These are phyloP conservation scores for Alethe diademata DNA, from an alignment of 2,113 vertebrate species.

Conservation along the genomic window DNA sequence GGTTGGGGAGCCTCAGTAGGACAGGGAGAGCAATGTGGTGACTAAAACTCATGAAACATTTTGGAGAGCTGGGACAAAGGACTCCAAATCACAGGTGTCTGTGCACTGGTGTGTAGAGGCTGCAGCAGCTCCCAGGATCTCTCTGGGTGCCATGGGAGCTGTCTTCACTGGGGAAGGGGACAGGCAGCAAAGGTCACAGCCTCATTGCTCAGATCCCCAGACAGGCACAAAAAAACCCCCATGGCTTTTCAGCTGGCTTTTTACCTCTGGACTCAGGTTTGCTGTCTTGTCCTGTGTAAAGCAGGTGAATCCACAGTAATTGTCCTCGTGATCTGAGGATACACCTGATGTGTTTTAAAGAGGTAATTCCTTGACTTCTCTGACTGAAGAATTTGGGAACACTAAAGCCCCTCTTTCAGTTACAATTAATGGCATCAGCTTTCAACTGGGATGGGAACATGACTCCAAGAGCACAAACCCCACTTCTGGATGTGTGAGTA, in stretches of 20 bases:
- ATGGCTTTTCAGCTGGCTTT: neutral
- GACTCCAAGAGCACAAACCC: neutral
- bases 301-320: neutral
- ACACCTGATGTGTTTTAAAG: neutral
- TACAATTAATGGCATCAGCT: neutral
- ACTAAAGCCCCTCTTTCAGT: neutral
- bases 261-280: neutral
- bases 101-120: neutral
- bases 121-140: neutral
- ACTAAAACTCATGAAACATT: neutral
- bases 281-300: neutral
- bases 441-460: neutral
- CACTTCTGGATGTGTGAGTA: neutral
- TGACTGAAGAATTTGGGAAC: neutral
- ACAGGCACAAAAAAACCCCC: neutral
- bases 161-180: neutral
- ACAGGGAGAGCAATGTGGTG: neutral
- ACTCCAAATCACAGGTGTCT: neutral
- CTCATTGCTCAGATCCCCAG: neutral
- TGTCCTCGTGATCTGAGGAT: neutral
- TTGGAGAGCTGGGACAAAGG: neutral
- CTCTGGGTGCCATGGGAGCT: fast-evolving
- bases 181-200: neutral
- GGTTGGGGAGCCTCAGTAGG: neutral
- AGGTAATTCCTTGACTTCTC: neutral